These are phyloP conservation scores for Chrysemys picta DNA, from an alignment of 2,113 vertebrate species.

Conservation along the genomic window DNA sequence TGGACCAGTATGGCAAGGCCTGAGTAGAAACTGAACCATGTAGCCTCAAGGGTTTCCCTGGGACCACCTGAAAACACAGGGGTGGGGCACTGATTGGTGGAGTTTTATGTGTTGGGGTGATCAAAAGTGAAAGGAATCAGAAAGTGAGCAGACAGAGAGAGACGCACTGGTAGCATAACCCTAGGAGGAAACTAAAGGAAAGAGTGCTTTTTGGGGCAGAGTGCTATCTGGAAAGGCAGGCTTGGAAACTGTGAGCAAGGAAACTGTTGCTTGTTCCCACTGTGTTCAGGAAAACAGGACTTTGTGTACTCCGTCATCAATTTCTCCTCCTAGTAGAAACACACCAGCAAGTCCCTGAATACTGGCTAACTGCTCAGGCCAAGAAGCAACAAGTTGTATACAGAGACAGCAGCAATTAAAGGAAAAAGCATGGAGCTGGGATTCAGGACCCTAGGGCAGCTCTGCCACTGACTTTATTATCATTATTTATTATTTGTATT, in stretches of 20 bases:
- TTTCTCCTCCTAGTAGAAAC: not conserved
- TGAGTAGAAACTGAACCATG: fast-evolving
- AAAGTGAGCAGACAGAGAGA: not conserved
- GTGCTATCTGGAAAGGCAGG: not conserved
- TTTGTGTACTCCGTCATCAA: no score
- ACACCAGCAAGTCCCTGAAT: not conserved
- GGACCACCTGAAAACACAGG: not conserved
- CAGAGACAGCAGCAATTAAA: not conserved
- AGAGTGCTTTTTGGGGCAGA: not conserved
- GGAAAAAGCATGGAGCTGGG: not conserved
- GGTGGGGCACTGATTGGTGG: not conserved
- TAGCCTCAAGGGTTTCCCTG: not conserved
- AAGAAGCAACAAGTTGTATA: no score
- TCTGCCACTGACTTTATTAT: not conserved
- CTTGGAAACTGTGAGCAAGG: not conserved
- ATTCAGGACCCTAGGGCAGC: not conserved
- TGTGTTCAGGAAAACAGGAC: no score
- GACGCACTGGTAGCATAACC: not conserved
- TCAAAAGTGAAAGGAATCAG: not conserved
- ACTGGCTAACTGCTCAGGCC: not conserved
- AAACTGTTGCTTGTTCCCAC: no score
- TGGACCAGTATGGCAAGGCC: not conserved
- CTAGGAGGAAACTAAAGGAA: not conserved
- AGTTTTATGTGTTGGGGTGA: not conserved
- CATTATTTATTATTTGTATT: not conserved